Evolutionary conservation across 2,113 vertebrate genomes (phyloP).

Genomic region (Microcebus griseorufus): DNA sequence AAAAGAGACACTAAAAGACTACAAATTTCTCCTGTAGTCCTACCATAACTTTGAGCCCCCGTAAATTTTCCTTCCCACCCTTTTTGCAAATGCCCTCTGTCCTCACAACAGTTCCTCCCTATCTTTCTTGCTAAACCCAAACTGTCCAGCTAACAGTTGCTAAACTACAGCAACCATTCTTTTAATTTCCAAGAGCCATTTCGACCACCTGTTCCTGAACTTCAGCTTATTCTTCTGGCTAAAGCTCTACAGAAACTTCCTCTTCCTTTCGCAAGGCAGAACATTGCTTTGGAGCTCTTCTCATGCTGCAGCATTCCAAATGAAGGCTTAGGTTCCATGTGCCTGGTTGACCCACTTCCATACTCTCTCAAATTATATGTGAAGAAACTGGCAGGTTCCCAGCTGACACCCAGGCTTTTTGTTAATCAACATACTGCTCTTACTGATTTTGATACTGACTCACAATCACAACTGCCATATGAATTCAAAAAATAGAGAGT

Average conservation of each 20-base stretch:
- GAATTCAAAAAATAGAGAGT: not conserved
- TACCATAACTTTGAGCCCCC: not conserved
- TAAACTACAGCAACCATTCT: not conserved
- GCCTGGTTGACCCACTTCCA: not conserved
- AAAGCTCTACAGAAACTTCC: not conserved
- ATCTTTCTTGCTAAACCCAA: not conserved
- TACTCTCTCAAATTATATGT: not conserved
- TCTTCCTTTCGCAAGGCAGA: not conserved
- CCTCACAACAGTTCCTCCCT: not conserved
- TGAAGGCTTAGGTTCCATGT: rapidly evolving
- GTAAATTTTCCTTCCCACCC: rapidly evolving
- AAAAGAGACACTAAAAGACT: not conserved
- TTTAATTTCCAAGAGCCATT: not conserved
- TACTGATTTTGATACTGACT: not conserved
- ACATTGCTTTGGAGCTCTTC: not conserved
- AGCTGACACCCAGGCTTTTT: not conserved
- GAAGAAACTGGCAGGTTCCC: not conserved
- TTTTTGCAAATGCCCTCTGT: not conserved
- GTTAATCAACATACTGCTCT: not conserved
- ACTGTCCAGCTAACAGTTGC: not conserved
- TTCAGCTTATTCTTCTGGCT: not conserved
- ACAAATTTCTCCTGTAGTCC: not conserved
- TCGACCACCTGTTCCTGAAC: not conserved
- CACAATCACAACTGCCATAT: not conserved
- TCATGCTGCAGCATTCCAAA: not conserved